Evolutionary conservation across 2,888 invertebrate genomes (phyloP).

Genomic region (Cryptocephalus primarius): DNA sequence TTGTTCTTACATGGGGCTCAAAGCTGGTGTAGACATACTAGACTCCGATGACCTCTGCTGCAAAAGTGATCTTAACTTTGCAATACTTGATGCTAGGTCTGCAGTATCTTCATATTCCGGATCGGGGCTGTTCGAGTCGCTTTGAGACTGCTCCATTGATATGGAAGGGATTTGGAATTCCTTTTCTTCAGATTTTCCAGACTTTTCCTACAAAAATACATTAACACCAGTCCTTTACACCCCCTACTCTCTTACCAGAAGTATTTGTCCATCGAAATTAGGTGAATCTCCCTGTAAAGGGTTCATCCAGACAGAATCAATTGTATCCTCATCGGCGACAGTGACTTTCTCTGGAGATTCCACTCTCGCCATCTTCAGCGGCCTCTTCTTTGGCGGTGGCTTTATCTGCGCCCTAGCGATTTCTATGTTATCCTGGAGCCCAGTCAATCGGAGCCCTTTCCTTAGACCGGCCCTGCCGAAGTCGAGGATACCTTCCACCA

Average conservation of each 20-base stretch:
- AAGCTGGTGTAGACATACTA: slow-evolving; percentile 32
- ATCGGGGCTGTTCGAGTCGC: slow-evolving; percentile 33
- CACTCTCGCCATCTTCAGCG: slow-evolving; percentile 10
- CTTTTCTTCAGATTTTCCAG: slow-evolving; percentile 8
- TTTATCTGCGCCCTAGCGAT: slow-evolving; percentile 15
- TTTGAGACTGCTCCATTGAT: slow-evolving; percentile 17
- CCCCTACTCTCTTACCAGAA: slow-evolving; percentile 19
- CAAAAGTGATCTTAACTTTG: slow-evolving; percentile 52
- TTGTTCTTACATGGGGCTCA: slow-evolving; percentile 33
- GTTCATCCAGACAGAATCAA: slow-evolving; percentile 32
- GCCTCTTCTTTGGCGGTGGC: slow-evolving; percentile 10
- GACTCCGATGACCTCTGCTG: slow-evolving; percentile 44
- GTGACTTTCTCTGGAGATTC: slow-evolving; percentile 18
- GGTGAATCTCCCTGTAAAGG: slow-evolving; percentile 27
- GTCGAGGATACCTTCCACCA: slow-evolving; percentile 52
- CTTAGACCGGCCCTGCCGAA: slow-evolving; percentile 50
- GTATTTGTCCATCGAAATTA: slow-evolving; percentile 28
- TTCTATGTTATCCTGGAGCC: slow-evolving; percentile 43
- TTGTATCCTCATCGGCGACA: slow-evolving; percentile 17
- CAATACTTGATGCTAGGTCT: slow-evolving; percentile 61
- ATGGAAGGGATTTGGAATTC: slow-evolving; percentile 21
- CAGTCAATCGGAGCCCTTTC: slow-evolving; percentile 47
- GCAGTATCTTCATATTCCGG: slow-evolving; percentile 64
- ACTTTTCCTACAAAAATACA: slow-evolving; percentile 13
- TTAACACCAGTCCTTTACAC: too few relatives aligned